A percentile compares a stretch with the other conserved stretches of the same genome.
phyloP scores from a whole-genome alignment of 2,797 vertebrate species.

The Philypnodon macrostomus region DNA sequence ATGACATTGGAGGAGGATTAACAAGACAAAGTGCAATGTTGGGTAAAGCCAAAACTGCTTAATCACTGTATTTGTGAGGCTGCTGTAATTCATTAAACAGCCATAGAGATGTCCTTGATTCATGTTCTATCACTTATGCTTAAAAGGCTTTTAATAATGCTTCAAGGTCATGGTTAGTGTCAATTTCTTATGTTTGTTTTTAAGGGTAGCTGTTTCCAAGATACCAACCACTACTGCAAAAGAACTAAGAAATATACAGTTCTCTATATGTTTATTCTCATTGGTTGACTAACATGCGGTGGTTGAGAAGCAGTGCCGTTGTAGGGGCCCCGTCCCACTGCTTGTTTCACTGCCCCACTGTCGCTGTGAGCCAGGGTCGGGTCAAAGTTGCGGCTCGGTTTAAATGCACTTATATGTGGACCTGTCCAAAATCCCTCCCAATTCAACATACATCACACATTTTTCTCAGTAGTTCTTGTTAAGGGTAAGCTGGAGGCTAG shows the following conservation, averaged over 20 bases:
- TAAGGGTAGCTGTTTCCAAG: neutral
- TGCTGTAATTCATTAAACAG: constrained; percentile 25
- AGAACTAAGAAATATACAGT: neutral
- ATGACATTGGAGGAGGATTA: constrained; percentile 16
- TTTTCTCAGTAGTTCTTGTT: too few relatives aligned
- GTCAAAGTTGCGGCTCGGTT: constrained; percentile 58
- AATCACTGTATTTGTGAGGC: constrained; percentile 18
- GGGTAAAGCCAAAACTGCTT: constrained; percentile 9
- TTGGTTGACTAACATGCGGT: constrained; percentile 2
- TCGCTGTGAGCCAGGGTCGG: constrained; percentile 76
- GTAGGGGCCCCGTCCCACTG: constrained; percentile 73
- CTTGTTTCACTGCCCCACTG: constrained; percentile 77
- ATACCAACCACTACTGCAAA: neutral
- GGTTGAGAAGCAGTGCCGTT: constrained; percentile 53
- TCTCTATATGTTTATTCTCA: neutral
- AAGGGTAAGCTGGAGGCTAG: too few relatives aligned
- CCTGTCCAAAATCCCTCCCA: too few relatives aligned
- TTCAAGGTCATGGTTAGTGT: neutral
- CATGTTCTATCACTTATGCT: constrained; percentile 9
- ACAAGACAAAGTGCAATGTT: constrained; percentile 10
- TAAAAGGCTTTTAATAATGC: constrained; percentile 6
- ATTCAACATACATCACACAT: too few relatives aligned
- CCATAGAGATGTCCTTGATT: constrained; percentile 16
- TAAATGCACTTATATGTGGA: constrained; percentile 18
- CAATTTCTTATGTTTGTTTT: neutral